phyloP scores from a whole-genome alignment of 2,113 vertebrate species.

The Cheirogaleus medius region DNA sequence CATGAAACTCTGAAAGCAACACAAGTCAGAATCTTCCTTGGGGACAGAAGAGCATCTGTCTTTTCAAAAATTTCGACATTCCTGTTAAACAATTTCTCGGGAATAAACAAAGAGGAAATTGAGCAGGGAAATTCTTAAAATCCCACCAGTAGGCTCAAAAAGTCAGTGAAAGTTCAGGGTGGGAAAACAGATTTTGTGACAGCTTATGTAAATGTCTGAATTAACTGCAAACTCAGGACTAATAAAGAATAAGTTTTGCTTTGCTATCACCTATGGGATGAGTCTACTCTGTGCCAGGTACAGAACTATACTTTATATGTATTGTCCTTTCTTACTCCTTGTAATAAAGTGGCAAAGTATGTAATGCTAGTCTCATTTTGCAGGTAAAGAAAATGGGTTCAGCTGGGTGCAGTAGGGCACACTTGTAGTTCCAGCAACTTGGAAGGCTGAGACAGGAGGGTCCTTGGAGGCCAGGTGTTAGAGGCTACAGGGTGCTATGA shows the following conservation, averaged over 20 bases:
- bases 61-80: conserved; percentile 35
- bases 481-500: no score
- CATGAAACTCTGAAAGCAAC: conserved; percentile 39
- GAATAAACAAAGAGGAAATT: neutral
- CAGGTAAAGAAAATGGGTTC: neutral
- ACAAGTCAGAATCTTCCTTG: conserved; percentile 29
- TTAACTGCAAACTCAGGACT: neutral
- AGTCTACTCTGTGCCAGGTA: neutral
- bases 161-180: neutral
- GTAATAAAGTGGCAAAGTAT: neutral
- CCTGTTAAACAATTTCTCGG: conserved; percentile 46
- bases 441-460: neutral
- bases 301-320: neutral
- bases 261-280: neutral
- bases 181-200: neutral
- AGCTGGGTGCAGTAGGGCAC: neutral
- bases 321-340: neutral
- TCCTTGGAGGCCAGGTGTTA: neutral
- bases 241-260: neutral
- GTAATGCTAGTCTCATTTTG: neutral
- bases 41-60: conserved; percentile 62
- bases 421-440: neutral
- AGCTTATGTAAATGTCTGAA: neutral
- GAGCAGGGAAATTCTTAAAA: conserved; percentile 34
- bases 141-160: neutral